Evolutionary conservation across 2,888 invertebrate genomes (phyloP), one percentile per base, ranked within the genome.

Genomic region (Leucozona laternaria): DNA sequence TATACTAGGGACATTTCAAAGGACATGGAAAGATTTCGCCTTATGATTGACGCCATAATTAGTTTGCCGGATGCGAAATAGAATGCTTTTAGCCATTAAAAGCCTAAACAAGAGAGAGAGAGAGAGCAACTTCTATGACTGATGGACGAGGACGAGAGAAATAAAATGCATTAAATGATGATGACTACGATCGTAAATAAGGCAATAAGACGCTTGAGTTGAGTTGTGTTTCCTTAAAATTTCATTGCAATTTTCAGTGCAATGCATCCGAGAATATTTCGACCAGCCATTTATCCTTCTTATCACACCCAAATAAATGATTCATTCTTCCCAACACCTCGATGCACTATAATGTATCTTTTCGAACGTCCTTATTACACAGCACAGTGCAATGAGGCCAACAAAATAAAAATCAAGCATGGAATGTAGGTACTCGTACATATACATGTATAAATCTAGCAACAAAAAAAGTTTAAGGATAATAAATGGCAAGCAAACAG

Each of bases 401-500:
- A 20, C 2, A 66, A 58, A 58, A 66, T 73, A 79, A 72, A 79
- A 73, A 55, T 55, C 68, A 17, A 70, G 50, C 50, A 48, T 34
- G 20, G 37, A 22, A 53, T 15, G 20, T 4, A 28, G 28, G 48
- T 13, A 28, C 50, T 22, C 17, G 50, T 10, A 1, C 1, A 37
- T 31, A n/a, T 34, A 34, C 13, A 68, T 22, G n/a, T 37, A 66
- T 13, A 62, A 66, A 40, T 48, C 28, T 25, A 50, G 10, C 68
- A 68, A 53, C 43, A 71, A 37, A 76, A 45, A 15, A 68, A 58
- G 11, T 55, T 70, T 64, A 64, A 68, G 68, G 70, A 85, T 77
- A 84, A 80, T 76, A 84, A 72, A 80, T 85, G 58, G 66, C 76
- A 76, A 64, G 64, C 75, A 70, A 75, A 43, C 79, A 70, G 55